Evolutionary conservation across 2,113 vertebrate species (phyloP).

Genomic region (Myocastor coypus): DNA sequence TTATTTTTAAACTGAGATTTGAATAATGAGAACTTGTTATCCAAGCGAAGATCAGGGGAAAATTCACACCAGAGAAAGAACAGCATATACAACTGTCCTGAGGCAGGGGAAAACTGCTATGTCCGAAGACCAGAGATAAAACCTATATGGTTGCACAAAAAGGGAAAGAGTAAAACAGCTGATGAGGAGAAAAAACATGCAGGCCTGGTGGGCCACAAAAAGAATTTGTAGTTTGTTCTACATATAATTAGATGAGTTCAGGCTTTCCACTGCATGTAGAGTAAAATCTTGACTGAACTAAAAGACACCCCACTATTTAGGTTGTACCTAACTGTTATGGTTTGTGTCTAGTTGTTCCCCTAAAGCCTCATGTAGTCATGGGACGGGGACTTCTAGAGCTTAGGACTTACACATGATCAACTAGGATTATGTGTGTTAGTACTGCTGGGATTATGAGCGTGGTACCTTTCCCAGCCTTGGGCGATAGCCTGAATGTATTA

Average conservation of each 20-base stretch:
- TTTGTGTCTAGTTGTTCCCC: too few species aligned
- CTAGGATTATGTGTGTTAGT: too few species aligned
- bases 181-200: not conserved
- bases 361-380: too few species aligned
- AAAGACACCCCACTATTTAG: not conserved
- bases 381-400: too few species aligned
- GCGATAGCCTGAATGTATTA: too few species aligned
- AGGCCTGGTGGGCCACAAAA: not conserved
- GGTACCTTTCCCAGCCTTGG: too few species aligned
- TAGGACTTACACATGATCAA: too few species aligned
- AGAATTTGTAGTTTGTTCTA: slow-evolving; percentile 5
- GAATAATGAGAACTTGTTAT: slow-evolving; percentile 5
- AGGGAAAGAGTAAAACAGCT: not conserved
- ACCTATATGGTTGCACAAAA: not conserved
- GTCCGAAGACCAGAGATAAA: slow-evolving; percentile 7
- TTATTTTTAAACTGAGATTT: slow-evolving; percentile 25
- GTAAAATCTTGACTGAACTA: slow-evolving; percentile 30
- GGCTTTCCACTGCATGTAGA: not conserved
- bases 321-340: not conserved
- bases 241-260: not conserved
- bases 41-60: not conserved
- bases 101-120: not conserved
- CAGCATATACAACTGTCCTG: slow-evolving; percentile 31
- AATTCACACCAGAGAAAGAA: not conserved
- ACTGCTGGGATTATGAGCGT: too few species aligned